Base-by-base conservation (phyloP, 2,797 vertebrate genomes). In the Aphelocoma californica region DNA sequence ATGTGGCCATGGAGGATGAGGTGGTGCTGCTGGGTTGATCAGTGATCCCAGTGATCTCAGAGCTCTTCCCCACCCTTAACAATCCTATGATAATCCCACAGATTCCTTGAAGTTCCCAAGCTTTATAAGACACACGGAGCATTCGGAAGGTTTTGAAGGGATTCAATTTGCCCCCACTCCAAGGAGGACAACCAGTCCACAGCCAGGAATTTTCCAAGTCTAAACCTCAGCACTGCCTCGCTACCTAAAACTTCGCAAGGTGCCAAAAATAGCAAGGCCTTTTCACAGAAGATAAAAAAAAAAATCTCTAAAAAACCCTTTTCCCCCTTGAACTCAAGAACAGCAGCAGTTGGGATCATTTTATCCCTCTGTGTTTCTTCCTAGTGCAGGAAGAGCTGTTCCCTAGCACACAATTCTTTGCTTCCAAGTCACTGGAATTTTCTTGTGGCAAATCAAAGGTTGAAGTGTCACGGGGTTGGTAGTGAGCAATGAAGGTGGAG, bases 121-220 rank as follows among this genome's bases (percentile, higher is more conserved):
- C 44, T 80, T 65, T 44, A 0, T 18, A 19, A 66, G 10, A 61
- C 7, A 36, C 28, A 23, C 0, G 0, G 17, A 66, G 64, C 29
- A 57, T 28, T 53, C 19, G 54, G 60, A 85, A 83, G 7, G 34
- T 62, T 82, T 54, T 60, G 36, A 67, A 78, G 45, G 44, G 77
- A 84, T 88, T 53, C n/a, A 74, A 19, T 70, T 18, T 79, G 53
- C 15, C 54, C 74, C n/a, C 62, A 21, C 9, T 64, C 72, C 51
- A 51, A 79, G 32, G 42, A 91, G 57, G 44, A 73, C 14, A 70
- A 69, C 1, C 65, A 69, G 12, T 4, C 51, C 75, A 64, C 1
- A 9, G 48, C 21, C 32, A 78, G 53, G 40, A 81, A 78, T 19
- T 16, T 36, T 53, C 40, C 67, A 87, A 36, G n/a, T 32, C 69